A percentile compares a stretch with the other conserved stretches of the same genome.
Conservation (phyloP, 1,140 invertebrate genomes). For the Delia radicum region DNA sequence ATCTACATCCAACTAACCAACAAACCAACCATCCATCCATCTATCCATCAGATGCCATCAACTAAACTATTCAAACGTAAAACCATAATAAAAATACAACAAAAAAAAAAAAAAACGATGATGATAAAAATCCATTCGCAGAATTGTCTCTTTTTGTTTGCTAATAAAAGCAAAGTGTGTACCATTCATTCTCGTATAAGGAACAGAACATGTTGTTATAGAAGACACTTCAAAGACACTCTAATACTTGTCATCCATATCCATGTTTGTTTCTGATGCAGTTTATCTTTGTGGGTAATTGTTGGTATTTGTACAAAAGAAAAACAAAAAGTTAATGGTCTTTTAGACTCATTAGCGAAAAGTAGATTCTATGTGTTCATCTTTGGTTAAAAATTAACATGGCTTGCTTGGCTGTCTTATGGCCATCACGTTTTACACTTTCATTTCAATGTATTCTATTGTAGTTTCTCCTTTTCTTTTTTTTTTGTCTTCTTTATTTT, state of each 20-base stretch:
- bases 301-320: not conserved
- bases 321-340: not conserved
- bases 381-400: not conserved
- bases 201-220: not conserved
- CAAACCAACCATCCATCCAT: not conserved
- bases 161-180: conserved; percentile 1
- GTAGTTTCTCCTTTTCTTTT: not conserved
- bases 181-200: not conserved
- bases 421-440: not conserved
- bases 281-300: not conserved
- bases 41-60: not conserved
- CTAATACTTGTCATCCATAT: not conserved
- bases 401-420: not conserved
- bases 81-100: not conserved
- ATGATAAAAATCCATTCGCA: conserved; percentile 13
- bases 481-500: not conserved
- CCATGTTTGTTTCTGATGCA: not conserved
- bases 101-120: not conserved
- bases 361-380: not conserved
- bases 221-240: not conserved
- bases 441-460: no score
- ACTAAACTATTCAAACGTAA: not conserved
- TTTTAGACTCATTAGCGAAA: conserved; percentile 15
- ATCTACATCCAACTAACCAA: not conserved
- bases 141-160: conserved; percentile 17